phyloP scores from a whole-genome alignment of 2,888 invertebrate genomes.

The Pyrocoelia pectoralis region DNA sequence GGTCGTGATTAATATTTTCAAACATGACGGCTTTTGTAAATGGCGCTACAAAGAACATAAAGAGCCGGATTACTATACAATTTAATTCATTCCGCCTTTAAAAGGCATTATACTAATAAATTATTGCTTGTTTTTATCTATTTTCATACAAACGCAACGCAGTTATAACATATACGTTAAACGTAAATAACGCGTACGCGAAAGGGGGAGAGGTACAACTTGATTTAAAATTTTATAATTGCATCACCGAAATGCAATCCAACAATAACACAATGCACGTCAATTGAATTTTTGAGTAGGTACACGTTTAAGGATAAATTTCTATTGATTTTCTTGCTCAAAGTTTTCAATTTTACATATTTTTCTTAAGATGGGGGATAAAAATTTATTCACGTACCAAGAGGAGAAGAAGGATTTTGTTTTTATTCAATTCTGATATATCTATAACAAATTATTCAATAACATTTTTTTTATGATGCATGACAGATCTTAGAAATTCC shows the following conservation, averaged over 20 bases:
- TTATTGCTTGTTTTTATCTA: conserved; percentile 44
- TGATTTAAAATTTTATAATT: conserved; percentile 35
- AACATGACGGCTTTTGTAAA: conserved; percentile 48
- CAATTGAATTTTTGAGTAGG: not conserved
- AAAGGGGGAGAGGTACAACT: conserved; percentile 25
- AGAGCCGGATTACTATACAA: conserved; percentile 49
- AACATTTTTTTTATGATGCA: not conserved
- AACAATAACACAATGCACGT: too few relatives aligned
- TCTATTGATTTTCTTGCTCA: not conserved
- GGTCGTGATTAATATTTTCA: conserved; percentile 51
- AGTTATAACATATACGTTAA: too few relatives aligned
- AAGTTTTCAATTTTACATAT: not conserved
- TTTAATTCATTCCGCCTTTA: conserved; percentile 48
- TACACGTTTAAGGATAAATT: not conserved
- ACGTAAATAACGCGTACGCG: conserved; percentile 34
- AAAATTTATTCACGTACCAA: not conserved
- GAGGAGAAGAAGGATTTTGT: not conserved
- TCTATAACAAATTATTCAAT: not conserved
- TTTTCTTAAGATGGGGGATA: not conserved
- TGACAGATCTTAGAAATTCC: not conserved
- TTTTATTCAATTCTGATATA: not conserved
- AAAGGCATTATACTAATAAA: conserved; percentile 49
- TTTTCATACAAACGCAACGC: conserved; percentile 22
- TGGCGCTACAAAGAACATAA: conserved; percentile 46
- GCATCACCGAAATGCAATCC: too few relatives aligned